These are phyloP conservation scores for Stenchaetothrips biformis DNA, from an alignment of 2,888 invertebrate genomes.

Conservation along the genomic window DNA sequence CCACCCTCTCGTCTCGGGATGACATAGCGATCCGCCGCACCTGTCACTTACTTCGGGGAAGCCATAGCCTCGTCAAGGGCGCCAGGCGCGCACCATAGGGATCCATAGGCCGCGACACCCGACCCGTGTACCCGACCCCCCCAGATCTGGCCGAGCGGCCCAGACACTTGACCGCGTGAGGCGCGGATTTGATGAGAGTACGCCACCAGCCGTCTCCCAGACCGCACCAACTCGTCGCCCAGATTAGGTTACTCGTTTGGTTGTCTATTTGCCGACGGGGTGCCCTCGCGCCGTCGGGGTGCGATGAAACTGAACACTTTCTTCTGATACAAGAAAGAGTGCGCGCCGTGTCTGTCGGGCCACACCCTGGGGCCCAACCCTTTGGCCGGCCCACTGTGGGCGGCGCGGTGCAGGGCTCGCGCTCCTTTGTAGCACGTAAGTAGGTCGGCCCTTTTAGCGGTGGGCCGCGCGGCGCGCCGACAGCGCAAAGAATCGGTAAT, in stretches of 20 bases:
- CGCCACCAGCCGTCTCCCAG: neutral
- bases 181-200: neutral
- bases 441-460: too few species aligned
- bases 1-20: neutral
- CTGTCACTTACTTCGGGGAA: neutral
- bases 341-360: neutral
- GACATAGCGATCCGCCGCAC: neutral
- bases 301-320: conserved; percentile 18
- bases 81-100: neutral
- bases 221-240: neutral
- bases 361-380: neutral
- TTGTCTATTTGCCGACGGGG: conserved; percentile 2
- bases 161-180: conserved; percentile 6
- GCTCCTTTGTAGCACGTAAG: too few species aligned
- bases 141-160: neutral
- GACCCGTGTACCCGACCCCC: neutral
- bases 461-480: too few species aligned
- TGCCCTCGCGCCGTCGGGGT: neutral
- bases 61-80: conserved; percentile 6
- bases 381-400: too few species aligned
- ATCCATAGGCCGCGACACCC: neutral
- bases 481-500: too few species aligned
- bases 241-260: neutral
- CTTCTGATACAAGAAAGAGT: conserved; percentile 12
- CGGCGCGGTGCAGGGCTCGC: too few species aligned